Base-by-base conservation (phyloP, 2,888 invertebrate genomes). In the Drosophila borealis region DNA sequence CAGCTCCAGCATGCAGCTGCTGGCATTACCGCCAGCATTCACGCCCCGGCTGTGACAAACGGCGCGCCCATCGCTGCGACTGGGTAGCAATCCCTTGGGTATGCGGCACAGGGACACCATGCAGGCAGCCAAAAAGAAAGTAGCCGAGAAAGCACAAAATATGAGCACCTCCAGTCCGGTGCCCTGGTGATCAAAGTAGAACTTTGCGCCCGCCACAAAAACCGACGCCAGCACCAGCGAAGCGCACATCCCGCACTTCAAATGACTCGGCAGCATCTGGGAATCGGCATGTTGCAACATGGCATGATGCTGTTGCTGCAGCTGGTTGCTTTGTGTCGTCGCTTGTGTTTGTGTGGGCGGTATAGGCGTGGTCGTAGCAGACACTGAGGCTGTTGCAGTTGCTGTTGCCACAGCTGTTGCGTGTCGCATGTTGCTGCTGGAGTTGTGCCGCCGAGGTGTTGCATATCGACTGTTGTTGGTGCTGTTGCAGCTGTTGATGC, bases 211-310 rank as follows among this genome's bases (percentile, higher is more conserved):
- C 0, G 95, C 95, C 51, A 96, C 93, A 87, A 96, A 95, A 39
- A 95, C 94, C 0, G 95, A 94, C 2, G 95, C 94, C 48, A 96
- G 91, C 13, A 95, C 95, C 80, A 96, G 94, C 1, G 95, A 95
- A 41, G 95, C 95, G 93, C 96, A 95, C 93, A 96, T 94, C 57
- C 95, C 95, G 88, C 94, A 95, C 92, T 95, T 95, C 50, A 95
- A 92, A 74, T 95, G 94, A 14, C 94, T 93, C 11, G 90, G 89
- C 73, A 91, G 67, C 68, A 91, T 77, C 60, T 91, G 90, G 4
- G 89, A 83, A 17, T 90, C 90, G 17, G 83, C 80, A 34, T 82
- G 80, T 11, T 90, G 86, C 55, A 83, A n/a, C 55, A 84, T 25
- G 0, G 84, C 78, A 11, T 80, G 70, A 49, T 80, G 85, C 55